These are phyloP conservation scores for Mola mola DNA, from an alignment of 2,113 vertebrate species.

Conservation along the genomic window DNA sequence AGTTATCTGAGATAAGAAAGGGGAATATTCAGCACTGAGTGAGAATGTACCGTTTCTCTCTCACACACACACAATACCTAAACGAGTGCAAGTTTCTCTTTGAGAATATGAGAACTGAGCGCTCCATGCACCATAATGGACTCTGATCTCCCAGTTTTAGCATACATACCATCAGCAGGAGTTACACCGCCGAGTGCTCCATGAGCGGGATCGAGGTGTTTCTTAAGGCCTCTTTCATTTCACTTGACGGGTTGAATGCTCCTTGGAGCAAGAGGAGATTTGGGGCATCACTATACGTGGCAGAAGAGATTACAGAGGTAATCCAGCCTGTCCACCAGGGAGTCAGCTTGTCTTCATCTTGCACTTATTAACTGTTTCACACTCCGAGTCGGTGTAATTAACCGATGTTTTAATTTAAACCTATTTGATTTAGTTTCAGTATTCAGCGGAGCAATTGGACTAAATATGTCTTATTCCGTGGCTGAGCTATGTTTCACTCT, in stretches of 20 bases:
- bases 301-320: slow-evolving; percentile 88
- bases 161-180: slow-evolving; percentile 44
- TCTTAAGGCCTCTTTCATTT: slow-evolving; percentile 75
- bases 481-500: slow-evolving; percentile 75
- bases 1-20: slow-evolving; percentile 9
- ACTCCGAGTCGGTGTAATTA: slow-evolving; percentile 73
- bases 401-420: slow-evolving; percentile 77
- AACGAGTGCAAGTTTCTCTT: slow-evolving; percentile 38
- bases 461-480: slow-evolving; percentile 76
- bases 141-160: slow-evolving; percentile 71
- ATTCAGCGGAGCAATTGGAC: slow-evolving; percentile 72
- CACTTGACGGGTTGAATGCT: slow-evolving; percentile 84
- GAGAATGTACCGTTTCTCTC: background rate
- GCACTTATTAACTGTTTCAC: slow-evolving; percentile 82
- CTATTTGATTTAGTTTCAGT: slow-evolving; percentile 71
- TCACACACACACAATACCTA: slow-evolving; percentile 10
- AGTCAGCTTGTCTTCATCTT: slow-evolving; percentile 86
- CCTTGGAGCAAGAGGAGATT: slow-evolving; percentile 84
- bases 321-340: slow-evolving; percentile 79
- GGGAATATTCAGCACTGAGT: slow-evolving; percentile 1
- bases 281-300: slow-evolving; percentile 87
- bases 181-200: slow-evolving; percentile 47
- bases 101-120: slow-evolving; percentile 50
- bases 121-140: slow-evolving; percentile 37
- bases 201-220: slow-evolving; percentile 68